These are phyloP conservation scores for Agelas oroides DNA, from an alignment of 37 sponge, comb jelly and placozoan species.

Conservation along the genomic window DNA sequence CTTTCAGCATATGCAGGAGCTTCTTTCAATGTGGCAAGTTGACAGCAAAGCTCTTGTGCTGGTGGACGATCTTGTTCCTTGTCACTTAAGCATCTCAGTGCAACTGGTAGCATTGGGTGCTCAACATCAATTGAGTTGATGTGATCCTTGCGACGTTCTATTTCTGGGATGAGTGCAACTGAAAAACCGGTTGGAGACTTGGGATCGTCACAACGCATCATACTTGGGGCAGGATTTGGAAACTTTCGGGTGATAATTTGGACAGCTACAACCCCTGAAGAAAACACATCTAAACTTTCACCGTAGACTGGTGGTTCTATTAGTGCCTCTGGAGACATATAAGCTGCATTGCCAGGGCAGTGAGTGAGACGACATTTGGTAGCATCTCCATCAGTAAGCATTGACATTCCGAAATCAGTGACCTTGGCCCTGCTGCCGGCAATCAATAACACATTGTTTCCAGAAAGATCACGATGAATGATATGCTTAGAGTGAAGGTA, in stretches of 20 bases:
- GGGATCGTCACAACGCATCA: not conserved
- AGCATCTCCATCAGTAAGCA: not conserved
- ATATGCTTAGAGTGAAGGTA: conserved; percentile 24
- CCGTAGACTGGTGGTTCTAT: conserved; percentile 9
- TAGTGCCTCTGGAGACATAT: conserved; percentile 45
- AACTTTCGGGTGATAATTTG: conserved; percentile 22
- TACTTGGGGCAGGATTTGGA: not conserved
- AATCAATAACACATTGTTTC: conserved; percentile 30
- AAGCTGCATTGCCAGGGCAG: conserved; percentile 20
- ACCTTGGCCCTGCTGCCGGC: conserved; percentile 12
- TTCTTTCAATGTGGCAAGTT: not conserved
- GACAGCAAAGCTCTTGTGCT: not conserved
- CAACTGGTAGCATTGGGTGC: not conserved
- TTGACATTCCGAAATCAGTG: conserved; percentile 38
- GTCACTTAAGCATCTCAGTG: conserved; percentile 1
- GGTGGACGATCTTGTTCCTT: conserved; percentile 10
- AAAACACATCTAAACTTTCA: conserved; percentile 41
- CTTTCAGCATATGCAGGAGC: not conserved
- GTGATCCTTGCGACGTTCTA: conserved; percentile 16
- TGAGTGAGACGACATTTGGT: conserved; percentile 24
- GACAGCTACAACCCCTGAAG: conserved; percentile 21
- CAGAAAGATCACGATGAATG: conserved; percentile 33
- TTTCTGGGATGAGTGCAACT: not conserved
- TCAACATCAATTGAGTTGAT: not conserved
- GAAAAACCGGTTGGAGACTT: not conserved